Evolutionary conservation across 2,113 vertebrate genomes (phyloP).

Genomic region (Oreochromis spilurus): DNA sequence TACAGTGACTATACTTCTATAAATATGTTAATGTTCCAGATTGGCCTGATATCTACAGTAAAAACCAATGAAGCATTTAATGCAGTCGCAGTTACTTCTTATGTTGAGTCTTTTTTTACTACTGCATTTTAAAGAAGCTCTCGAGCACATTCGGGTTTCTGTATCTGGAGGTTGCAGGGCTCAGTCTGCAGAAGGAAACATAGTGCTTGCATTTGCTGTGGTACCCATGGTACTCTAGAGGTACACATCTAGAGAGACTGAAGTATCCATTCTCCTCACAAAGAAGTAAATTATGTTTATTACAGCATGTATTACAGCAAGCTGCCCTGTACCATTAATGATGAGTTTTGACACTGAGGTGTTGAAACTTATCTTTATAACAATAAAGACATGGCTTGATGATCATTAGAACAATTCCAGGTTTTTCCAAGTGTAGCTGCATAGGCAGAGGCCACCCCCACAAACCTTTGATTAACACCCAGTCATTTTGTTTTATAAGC

Average conservation of each 20-base stretch:
- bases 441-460: background rate
- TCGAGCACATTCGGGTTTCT: background rate
- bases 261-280: background rate
- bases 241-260: background rate
- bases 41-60: constrained; percentile 38
- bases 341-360: background rate
- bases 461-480: background rate
- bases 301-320: background rate
- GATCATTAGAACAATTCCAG: background rate
- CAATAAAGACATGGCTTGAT: background rate
- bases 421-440: background rate
- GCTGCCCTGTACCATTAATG: background rate
- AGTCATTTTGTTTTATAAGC: background rate
- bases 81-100: constrained; percentile 24
- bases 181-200: background rate
- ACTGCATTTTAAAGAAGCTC: constrained; percentile 15
- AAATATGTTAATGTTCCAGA: constrained; percentile 45
- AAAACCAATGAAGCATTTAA: constrained; percentile 38
- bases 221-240: background rate
- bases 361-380: background rate
- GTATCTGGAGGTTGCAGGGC: background rate
- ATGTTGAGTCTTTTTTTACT: constrained; percentile 7
- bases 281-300: background rate
- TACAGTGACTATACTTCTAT: constrained; percentile 41
- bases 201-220: background rate